phyloP scores from a whole-genome alignment of 2,113 vertebrate species.

The Cyphomyrus plagiostoma region DNA sequence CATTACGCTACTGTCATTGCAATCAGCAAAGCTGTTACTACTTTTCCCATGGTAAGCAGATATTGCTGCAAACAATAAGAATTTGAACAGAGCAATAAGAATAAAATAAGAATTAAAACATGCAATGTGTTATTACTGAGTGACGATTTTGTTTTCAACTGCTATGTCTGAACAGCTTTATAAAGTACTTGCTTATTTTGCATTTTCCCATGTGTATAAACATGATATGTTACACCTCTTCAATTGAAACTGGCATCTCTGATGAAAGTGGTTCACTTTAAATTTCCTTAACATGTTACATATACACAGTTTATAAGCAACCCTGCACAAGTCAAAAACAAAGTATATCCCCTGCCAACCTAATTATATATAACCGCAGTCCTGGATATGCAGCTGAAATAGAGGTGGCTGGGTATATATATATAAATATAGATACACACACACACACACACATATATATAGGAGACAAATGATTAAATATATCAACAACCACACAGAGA shows the following conservation, averaged over 20 bases:
- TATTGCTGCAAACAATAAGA: background rate
- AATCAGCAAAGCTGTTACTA: background rate
- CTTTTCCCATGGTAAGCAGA: background rate
- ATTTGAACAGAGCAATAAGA: background rate
- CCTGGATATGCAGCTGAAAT: background rate
- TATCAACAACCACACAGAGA: background rate
- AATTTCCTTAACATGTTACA: background rate
- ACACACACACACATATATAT: background rate
- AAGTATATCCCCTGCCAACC: background rate
- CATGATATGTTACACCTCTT: background rate
- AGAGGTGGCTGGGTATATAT: background rate
- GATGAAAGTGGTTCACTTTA: background rate
- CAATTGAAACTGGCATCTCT: background rate
- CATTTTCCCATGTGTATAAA: background rate
- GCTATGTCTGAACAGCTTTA: background rate
- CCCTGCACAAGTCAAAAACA: background rate
- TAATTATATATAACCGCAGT: background rate
- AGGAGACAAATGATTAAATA: background rate
- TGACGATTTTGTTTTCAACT: background rate
- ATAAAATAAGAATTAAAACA: background rate
- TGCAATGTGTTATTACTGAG: background rate
- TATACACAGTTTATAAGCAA: background rate
- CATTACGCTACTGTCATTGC: background rate
- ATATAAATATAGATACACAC: background rate
- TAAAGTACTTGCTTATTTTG: background rate